Evolutionary conservation across 2,113 vertebrate genomes (phyloP).

Genomic region (Callithrix jacchus): DNA sequence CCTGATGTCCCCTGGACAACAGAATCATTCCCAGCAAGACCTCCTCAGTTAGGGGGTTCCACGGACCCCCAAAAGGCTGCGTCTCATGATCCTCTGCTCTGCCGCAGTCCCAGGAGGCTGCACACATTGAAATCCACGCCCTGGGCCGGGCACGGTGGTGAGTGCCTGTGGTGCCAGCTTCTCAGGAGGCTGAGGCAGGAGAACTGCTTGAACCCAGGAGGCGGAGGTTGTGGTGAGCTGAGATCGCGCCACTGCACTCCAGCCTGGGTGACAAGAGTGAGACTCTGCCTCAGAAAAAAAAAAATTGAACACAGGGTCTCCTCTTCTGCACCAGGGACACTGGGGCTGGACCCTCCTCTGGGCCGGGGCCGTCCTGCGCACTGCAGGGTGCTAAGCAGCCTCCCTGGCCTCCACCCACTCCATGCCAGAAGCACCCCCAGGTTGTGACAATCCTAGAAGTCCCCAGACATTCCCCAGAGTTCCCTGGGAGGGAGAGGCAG

Average conservation of each 20-base stretch:
- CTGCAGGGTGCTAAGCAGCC: neutral
- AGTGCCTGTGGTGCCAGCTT: no score
- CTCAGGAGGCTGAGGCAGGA: no score
- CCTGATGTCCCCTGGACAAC: neutral
- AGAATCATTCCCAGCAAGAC: neutral
- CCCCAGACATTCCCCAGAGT: neutral
- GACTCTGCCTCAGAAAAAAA: no score
- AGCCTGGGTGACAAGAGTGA: no score
- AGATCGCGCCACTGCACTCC: no score
- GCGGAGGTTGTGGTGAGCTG: no score
- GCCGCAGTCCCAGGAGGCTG: neutral
- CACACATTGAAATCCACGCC: neutral
- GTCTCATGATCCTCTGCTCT: neutral
- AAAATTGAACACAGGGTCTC: no score
- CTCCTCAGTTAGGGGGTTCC: neutral
- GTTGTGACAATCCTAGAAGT: neutral
- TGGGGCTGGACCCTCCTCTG: neutral
- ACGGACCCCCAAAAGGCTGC: neutral
- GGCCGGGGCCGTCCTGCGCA: neutral
- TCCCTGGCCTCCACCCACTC: neutral
- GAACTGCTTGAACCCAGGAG: no score
- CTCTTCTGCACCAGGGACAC: no score
- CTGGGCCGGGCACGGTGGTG: no score
- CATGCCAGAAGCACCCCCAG: neutral
- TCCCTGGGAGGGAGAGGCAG: neutral